Base-by-base conservation (phyloP, 2,113 vertebrate species). In the Picathartes gymnocephalus region DNA sequence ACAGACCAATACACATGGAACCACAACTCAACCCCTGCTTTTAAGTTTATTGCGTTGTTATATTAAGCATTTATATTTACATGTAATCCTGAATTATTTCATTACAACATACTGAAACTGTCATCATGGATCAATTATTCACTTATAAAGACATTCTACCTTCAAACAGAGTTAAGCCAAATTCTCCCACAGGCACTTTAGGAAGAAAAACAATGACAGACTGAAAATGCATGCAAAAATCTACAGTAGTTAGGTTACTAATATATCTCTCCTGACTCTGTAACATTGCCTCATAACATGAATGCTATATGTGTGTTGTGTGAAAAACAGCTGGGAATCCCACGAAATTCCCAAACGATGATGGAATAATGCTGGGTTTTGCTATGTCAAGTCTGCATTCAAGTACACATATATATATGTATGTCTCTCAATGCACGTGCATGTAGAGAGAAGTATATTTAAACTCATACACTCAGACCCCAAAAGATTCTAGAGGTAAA, bases 11-110 rank as follows among this genome's bases (percentile, higher is more conserved):
- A 76, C 44, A 79, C 48, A 53, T 3, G 24, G 50, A 85, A 80
- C 40, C 40, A 77, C 48, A 78, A 44, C 25, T 76, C 28, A 48
- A 23, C 25, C 82, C 81, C 79, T 51, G 39, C 37, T 85, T 88
- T 94, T 54, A 88, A 15, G 51, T 86, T 85, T 86, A 85, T 66
- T 53, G 11, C 57, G 61, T 72, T 91, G 72, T 88, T 97, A 91
- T 87, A 86, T 94, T 95, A 96, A 92, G 66, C 88, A 83, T 93
- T 95, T 80, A 25, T 96, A 93, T 96, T 96, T 94, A 96, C 94
- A 95, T 9, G 73, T 56, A 93, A 92, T 47, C 72, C 44, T 95
- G 78, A 58, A 84, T 80, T 92, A 78, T 72, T 96, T 81, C 88
- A 70, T 76, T 93, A 92, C 33, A 93, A 91, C 31, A 86, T 42